Conservation (phyloP, 2,113 vertebrate genomes). For the Cinclus cinclus region DNA sequence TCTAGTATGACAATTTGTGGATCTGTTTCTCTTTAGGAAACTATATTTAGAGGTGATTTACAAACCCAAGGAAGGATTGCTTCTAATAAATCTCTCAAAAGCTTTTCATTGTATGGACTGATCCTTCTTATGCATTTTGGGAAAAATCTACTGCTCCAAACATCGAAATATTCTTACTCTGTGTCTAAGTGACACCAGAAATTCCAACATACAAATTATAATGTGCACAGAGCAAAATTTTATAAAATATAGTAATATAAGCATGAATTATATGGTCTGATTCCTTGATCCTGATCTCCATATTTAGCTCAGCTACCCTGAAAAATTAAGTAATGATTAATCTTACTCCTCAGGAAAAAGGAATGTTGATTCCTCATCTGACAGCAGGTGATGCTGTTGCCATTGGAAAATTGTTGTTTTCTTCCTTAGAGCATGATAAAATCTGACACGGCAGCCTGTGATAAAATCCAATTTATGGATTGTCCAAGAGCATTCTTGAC, state of each 20-base stretch:
- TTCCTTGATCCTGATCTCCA: neutral
- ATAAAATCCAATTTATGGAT: neutral
- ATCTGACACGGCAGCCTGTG: neutral
- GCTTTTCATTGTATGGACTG: neutral
- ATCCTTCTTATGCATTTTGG: neutral
- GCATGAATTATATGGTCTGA: neutral
- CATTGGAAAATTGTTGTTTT: neutral
- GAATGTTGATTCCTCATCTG: neutral
- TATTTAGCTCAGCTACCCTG: neutral
- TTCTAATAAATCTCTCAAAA: neutral
- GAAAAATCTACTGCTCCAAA: neutral
- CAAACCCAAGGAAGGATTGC: neutral
- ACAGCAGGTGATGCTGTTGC: conserved; percentile 47
- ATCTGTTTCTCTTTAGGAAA: neutral
- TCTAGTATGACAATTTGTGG: too few species aligned
- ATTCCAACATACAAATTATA: neutral
- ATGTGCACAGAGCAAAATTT: neutral
- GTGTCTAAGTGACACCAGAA: neutral
- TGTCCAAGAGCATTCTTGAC: accelerated
- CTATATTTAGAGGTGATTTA: neutral
- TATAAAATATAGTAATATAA: neutral
- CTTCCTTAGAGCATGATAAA: neutral
- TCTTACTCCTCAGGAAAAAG: neutral
- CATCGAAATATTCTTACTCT: neutral
- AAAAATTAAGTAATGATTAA: neutral